These are phyloP conservation scores for Sternarchorhynchus goeldii DNA, from an alignment of 2,797 vertebrate species.

Conservation along the genomic window DNA sequence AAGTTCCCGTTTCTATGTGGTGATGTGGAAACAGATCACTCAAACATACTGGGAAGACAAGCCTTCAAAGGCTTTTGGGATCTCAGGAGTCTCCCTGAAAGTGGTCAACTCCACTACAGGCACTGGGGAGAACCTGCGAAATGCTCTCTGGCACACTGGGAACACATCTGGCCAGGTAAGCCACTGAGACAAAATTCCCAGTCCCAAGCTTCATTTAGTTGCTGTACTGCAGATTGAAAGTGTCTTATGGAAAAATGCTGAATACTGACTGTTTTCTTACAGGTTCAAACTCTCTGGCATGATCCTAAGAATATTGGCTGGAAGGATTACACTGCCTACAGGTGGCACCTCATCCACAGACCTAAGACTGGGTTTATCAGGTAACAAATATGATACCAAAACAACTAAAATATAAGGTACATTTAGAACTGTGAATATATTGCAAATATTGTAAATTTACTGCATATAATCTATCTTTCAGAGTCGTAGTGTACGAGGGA, in stretches of 20 bases:
- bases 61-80: constrained; percentile 94
- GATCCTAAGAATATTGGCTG: constrained; percentile 97
- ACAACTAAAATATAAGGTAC: background rate
- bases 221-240: no score
- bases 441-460: background rate
- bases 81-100: constrained; percentile 96
- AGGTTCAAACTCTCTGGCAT: constrained; percentile 97
- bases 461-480: constrained; percentile 61
- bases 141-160: constrained; percentile 97
- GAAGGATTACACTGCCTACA: constrained; percentile 98
- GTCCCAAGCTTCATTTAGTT: no score
- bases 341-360: constrained; percentile 97
- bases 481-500: constrained; percentile 95
- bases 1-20: constrained; percentile 93
- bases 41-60: constrained; percentile 99
- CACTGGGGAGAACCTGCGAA: constrained; percentile 90
- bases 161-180: constrained; percentile 93
- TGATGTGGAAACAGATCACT: constrained; percentile 99
- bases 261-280: constrained; percentile 18
- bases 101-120: constrained; percentile 97
- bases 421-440: background rate
- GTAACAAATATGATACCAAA: constrained; percentile 67
- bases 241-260: background rate
- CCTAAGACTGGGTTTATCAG: constrained; percentile 97
- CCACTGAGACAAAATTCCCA: background rate